Evolutionary conservation across 2,113 vertebrate genomes (phyloP), one percentile per base, ranked within the genome.

Genomic region (Maccullochella peelii): DNA sequence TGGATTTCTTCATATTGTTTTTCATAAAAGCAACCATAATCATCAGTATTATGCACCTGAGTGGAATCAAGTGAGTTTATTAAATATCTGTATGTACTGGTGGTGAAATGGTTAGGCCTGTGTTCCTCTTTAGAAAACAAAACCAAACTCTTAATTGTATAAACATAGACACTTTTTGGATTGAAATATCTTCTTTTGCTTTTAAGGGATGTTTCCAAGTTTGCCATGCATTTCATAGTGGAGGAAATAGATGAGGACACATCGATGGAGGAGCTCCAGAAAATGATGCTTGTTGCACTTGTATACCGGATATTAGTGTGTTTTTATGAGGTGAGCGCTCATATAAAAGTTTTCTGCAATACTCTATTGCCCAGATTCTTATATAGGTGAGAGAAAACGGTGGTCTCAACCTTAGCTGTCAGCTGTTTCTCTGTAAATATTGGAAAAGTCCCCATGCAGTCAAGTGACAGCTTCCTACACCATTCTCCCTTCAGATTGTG

Each of bases 181-280:
- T 16, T 21, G 1, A 27, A 4, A 58, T 59, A 5, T 25, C 63
- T 73, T 9, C 6, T 1, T 36, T 85, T 79, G 5, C 27, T 73
- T 88, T 90, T 18, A 87, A 99, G 98, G 93, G 98, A 99, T 90
- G 97, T 99, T 89, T 99, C 98, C 73, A 99, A 99, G 94, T 99
- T 99, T 87, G 98, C 98, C 80, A 97, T 99, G 97, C 98, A 99
- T 95, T 99, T 99, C 87, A 98, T 99, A 83, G 98, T 99, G 95
- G 98, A 99, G 93, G 98, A 99, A 94, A 99, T 99, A 77, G 98
- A 99, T 86, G 98, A 99, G 92, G 98, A 99, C 78, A 99, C 98
- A 0, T 99, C 98, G 3, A 98, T 99, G 97, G 98, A 99, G 94
- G 98, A 99, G 68, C 90, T 99, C 77, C 98, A 99, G 95, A 99